Evolutionary conservation across 2,888 invertebrate genomes (phyloP), one percentile per base, ranked within the genome.

Genomic region (Volucella zonaria): DNA sequence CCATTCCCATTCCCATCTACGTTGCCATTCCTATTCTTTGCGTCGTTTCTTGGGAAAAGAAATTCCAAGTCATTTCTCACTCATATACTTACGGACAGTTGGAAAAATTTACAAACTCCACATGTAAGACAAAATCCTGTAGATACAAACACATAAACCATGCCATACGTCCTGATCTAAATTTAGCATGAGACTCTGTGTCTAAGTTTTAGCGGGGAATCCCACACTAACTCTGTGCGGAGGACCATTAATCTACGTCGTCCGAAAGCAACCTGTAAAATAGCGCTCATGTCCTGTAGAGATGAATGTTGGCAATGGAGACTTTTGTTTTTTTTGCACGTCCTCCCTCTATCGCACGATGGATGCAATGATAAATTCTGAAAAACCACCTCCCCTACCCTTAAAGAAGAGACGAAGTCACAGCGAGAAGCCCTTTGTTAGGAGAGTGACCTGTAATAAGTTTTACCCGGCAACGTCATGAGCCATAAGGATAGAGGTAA

Each of bases 171-270:
- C 15, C 51, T 2, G n/a, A 45, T 61, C 52, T 45, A 18, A 66
- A 45, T 42, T 23, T 6, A n/a, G 40, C 45, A 43, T 31, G 31
- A 45, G 49, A 56, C n/a, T 45, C 43, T 56, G 31, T 64, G 15
- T 58, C 49, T 58, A 3, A 58, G 23, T 31, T 23, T 23, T 12
- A 38, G 40, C 12, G 4, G 38, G 6, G 15, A n/a, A 11, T 10
- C 43, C 31, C n/a, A 52, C 14, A 15, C 38, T 61, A 67, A 67
- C 54, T 74, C 54, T 49, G 15, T 40, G 38, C 11, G 40, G 56
- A 40, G n/a, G 45, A 68, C 45, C 78, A 82, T 82, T 49, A 64
- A 79, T 82, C 82, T 79, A 54, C 66, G 74, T 76, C 64, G 52
- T 81, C 61, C 74, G 64, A 64, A 40, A 42, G 23, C 10, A 61